phyloP scores from a whole-genome alignment of 53 echinoderm and acorn worm genomes.

The Zoroaster sp. region DNA sequence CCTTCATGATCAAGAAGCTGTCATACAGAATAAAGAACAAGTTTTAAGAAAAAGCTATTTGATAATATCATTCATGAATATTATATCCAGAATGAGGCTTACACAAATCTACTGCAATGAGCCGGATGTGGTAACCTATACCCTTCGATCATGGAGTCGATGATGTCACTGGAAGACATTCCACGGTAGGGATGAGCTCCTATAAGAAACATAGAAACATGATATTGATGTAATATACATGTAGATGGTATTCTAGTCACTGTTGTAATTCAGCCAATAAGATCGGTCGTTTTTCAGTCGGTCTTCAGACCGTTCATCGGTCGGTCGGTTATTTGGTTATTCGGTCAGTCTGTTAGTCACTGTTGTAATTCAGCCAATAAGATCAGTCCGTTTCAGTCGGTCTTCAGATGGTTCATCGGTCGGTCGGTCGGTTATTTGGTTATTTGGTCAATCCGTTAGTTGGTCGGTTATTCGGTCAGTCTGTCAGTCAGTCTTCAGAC shows the following conservation, averaged over 20 bases:
- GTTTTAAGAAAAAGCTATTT: no score
- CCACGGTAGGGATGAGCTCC: conserved; percentile 46
- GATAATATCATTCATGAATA: neutral
- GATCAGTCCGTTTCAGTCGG: neutral
- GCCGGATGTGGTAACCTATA: conserved; percentile 5
- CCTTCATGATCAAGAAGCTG: conserved; percentile 28
- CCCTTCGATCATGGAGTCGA: conserved; percentile 9
- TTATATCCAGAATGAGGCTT: neutral
- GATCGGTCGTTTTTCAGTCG: no score
- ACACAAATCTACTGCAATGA: conserved; percentile 24
- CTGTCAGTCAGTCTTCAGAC: no score
- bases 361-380: no score
- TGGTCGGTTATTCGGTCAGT: no score
- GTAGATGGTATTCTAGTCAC: no score
- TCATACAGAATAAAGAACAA: neutral
- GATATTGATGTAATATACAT: neutral
- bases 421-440: no score
- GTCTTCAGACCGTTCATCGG: no score
- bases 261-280: no score
- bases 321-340: no score
- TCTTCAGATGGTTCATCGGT: neutral
- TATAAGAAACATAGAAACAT: neutral
- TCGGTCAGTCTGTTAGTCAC: no score
- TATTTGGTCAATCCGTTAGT: no score
- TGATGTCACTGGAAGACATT: conserved; percentile 5